These are phyloP conservation scores for Epinotia nisella DNA, from an alignment of 2,888 invertebrate genomes.

Conservation along the genomic window DNA sequence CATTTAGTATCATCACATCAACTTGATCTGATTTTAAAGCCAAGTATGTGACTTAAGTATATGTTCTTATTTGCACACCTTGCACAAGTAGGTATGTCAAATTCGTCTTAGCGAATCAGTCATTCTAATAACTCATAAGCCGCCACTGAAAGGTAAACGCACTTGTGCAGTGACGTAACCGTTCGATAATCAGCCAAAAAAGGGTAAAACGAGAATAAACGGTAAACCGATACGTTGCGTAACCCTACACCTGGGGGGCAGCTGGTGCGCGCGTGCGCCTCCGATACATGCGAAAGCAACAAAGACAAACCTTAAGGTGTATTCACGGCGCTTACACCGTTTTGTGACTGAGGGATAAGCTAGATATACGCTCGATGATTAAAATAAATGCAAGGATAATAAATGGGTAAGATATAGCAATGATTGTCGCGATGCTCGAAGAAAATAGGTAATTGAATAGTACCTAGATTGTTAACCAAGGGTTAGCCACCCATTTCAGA, in stretches of 20 bases:
- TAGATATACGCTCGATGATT: neutral
- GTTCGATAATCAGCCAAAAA: constrained; percentile 38
- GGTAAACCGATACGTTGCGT: constrained; percentile 29
- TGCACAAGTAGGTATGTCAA: no score
- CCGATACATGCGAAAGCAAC: neutral
- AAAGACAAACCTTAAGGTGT: neutral
- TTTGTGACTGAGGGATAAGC: neutral
- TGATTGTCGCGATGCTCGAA: neutral
- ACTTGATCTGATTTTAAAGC: no score
- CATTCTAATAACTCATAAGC: constrained; percentile 7
- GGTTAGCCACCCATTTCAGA: no score
- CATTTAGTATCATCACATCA: no score
- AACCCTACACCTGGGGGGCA: constrained; percentile 52
- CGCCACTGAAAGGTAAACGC: constrained; percentile 2
- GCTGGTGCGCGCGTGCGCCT: constrained; percentile 46
- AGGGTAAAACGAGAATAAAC: constrained; percentile 34
- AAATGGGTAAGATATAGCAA: neutral
- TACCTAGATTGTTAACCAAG: no score
- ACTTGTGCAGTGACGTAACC: constrained; percentile 39
- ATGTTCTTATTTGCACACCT: no score
- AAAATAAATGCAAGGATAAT: constrained; percentile 2
- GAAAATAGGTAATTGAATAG: neutral
- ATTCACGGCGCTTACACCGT: neutral
- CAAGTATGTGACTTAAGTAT: no score
- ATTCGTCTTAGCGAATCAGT: neutral